Evolutionary conservation across 2,888 invertebrate species (phyloP).

Genomic region (Pseudococcus jackbeardsleyi): DNA sequence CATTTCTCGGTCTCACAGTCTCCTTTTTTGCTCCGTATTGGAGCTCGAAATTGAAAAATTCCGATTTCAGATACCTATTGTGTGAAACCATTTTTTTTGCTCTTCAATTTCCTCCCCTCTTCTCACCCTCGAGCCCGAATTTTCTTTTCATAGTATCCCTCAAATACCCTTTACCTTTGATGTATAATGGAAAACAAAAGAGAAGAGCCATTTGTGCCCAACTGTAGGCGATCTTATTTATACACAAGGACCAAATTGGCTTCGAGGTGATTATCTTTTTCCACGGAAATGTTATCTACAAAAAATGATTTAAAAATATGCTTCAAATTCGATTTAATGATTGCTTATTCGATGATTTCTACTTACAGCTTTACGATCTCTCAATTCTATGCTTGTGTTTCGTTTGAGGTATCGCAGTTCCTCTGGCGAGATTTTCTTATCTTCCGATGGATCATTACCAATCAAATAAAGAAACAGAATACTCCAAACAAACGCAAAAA

Average conservation of each 20-base stretch:
- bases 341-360: background rate
- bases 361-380: constrained; percentile 65
- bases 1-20: no score
- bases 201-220: background rate
- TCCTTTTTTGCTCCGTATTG: no score
- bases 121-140: no score
- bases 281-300: constrained; percentile 23
- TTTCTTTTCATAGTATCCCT: no score
- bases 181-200: constrained; percentile 36
- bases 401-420: background rate
- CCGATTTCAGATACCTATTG: no score
- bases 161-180: constrained; percentile 39
- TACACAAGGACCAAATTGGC: constrained; percentile 14
- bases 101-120: no score
- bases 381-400: constrained; percentile 68
- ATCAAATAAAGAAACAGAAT: background rate
- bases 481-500: background rate
- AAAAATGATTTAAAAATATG: background rate
- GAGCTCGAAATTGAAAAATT: no score
- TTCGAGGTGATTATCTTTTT: constrained; percentile 33
- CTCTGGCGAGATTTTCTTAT: background rate
- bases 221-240: background rate
- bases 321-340: background rate
- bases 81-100: no score
- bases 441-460: background rate